Percentiles rank a stretch among this genome's conserved stretches.
These are phyloP conservation scores for Agonopterix subpropinquella DNA, from an alignment of 2,888 invertebrate genomes.

Conservation along the genomic window DNA sequence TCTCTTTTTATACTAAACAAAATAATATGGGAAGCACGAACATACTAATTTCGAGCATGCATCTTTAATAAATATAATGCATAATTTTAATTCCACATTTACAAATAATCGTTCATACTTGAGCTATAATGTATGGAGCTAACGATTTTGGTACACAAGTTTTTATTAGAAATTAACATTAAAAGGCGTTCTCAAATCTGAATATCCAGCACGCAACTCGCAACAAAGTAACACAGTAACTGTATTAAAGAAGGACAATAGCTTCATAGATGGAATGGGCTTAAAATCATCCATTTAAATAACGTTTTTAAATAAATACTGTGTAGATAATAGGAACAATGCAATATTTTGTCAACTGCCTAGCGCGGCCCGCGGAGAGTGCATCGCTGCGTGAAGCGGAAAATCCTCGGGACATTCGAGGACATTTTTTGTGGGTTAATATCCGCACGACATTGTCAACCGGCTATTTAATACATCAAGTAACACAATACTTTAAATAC, in stretches of 20 bases:
- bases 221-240: constrained; percentile 39
- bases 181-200: too few relatives aligned
- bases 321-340: constrained; percentile 73
- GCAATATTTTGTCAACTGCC: constrained; percentile 76
- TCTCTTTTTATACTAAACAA: too few relatives aligned
- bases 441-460: constrained; percentile 75
- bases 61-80: too few relatives aligned
- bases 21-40: too few relatives aligned
- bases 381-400: constrained; percentile 59
- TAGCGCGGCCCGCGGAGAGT: constrained; percentile 64
- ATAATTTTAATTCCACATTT: too few relatives aligned
- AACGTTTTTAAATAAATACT: constrained; percentile 76
- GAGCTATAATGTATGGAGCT: not conserved
- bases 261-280: constrained; percentile 61
- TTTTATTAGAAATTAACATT: not conserved
- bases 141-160: not conserved
- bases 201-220: constrained; percentile 16
- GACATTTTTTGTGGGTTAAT: constrained; percentile 75
- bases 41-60: too few relatives aligned
- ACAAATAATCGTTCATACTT: too few relatives aligned
- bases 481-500: constrained; percentile 74
- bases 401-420: constrained; percentile 74
- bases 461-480: constrained; percentile 72
- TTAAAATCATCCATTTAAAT: constrained; percentile 76
- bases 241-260: constrained; percentile 60